phyloP scores from a whole-genome alignment of 2,888 invertebrate species.

The Xylota sylvarum region DNA sequence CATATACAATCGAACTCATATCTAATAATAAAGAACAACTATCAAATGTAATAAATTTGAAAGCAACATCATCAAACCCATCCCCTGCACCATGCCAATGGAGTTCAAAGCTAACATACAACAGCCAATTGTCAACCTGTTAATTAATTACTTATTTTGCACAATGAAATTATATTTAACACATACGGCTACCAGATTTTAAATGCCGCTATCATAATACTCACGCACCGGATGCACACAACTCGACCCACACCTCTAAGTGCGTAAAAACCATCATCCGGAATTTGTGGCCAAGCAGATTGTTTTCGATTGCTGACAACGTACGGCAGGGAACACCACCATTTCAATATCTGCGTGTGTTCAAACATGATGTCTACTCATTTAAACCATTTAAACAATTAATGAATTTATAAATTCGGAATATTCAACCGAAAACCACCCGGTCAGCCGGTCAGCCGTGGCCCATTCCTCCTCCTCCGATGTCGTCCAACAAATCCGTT shows the following conservation, averaged over 20 bases:
- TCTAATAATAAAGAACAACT: no score
- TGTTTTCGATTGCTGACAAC: conserved; percentile 64
- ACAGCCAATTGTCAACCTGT: conserved; percentile 48
- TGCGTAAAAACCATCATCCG: conserved; percentile 76
- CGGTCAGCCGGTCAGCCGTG: conserved; percentile 30
- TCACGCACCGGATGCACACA: conserved; percentile 71
- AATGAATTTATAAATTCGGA: conserved; percentile 73
- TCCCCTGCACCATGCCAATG: background rate
- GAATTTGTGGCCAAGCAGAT: conserved; percentile 74
- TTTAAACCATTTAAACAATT: conserved; percentile 74
- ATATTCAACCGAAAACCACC: conserved; percentile 58
- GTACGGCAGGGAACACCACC: conserved; percentile 57
- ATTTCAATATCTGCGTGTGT: conserved; percentile 58
- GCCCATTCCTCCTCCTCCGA: conserved; percentile 41
- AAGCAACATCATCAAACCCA: no score
- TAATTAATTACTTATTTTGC: conserved; percentile 71
- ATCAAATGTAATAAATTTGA: background rate
- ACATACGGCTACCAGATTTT: conserved; percentile 52
- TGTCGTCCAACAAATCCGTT: conserved; percentile 59
- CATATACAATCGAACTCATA: no score
- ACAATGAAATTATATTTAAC: conserved; percentile 63
- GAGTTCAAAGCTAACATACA: conserved; percentile 3
- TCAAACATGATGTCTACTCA: conserved; percentile 73
- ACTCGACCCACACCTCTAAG: conserved; percentile 50
- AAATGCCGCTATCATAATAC: conserved; percentile 65